Evolutionary conservation across 1,140 invertebrate species (phyloP).

Genomic region (Alviniconcha marisindica): DNA sequence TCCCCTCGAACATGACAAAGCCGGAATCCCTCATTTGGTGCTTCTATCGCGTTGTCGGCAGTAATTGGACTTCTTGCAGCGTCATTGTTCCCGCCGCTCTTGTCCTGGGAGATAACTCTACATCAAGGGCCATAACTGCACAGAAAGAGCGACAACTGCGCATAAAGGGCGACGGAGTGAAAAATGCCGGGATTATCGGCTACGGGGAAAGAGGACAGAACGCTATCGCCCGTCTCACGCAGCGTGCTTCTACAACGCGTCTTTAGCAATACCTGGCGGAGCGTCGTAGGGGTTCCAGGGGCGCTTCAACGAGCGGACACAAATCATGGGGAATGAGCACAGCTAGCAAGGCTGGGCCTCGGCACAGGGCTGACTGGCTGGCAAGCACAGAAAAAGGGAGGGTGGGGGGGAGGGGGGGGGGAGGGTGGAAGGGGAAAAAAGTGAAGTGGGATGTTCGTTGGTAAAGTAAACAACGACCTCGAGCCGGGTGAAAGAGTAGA

Average conservation of each 20-base stretch:
- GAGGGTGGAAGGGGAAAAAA: no score
- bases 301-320: no score
- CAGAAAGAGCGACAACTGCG: constrained; percentile 6
- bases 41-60: not conserved
- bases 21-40: not conserved
- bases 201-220: not conserved
- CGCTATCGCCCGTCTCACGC: not conserved
- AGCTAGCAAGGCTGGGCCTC: no score
- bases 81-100: constrained; percentile 12
- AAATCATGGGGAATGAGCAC: no score
- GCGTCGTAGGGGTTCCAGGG: no score
- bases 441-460: no score
- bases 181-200: constrained; percentile 16
- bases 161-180: constrained; percentile 21
- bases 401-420: no score
- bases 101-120: constrained; percentile 26
- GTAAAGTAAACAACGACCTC: no score
- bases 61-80: constrained; percentile 28
- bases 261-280: no score
- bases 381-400: no score
- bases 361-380: no score
- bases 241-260: not conserved
- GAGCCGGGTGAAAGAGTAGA: no score
- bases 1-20: not conserved
- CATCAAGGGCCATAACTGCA: not conserved